Evolutionary conservation across 2,797 vertebrate species (phyloP).

Genomic region (Limnodromus scolopaceus): DNA sequence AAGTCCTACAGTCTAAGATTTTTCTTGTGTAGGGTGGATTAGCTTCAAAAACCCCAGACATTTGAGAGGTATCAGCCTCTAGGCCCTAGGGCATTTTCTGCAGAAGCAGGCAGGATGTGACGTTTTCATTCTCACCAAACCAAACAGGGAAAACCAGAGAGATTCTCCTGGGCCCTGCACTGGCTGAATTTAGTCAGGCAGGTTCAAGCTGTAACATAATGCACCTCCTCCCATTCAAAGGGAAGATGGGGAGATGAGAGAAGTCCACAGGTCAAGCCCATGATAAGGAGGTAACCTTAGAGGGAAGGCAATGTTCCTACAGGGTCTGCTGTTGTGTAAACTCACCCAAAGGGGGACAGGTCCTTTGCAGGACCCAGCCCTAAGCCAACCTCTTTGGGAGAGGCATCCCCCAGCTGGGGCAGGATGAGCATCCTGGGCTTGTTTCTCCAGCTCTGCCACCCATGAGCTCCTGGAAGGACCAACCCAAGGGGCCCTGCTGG

Average conservation of each 20-base stretch:
- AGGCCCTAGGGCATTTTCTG: not conserved
- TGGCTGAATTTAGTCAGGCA: not conserved
- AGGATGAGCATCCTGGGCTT: not conserved
- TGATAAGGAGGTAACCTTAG: not conserved
- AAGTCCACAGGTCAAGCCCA: not conserved
- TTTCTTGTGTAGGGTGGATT: not conserved
- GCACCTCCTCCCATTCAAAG: not conserved
- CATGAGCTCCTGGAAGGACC: not conserved
- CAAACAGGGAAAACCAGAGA: not conserved
- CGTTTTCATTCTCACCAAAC: not conserved
- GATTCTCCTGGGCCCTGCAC: not conserved
- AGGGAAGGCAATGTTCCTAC: not conserved
- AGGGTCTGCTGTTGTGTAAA: not conserved
- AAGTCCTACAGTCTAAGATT: not conserved
- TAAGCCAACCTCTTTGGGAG: not conserved
- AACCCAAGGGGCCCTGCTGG: not conserved
- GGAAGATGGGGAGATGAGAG: not conserved
- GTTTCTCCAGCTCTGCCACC: not conserved
- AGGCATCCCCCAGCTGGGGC: fast-evolving
- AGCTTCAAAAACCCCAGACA: not conserved
- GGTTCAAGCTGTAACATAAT: not conserved
- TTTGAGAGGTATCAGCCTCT: not conserved
- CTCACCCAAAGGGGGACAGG: fast-evolving
- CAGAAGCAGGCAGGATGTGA: not conserved
- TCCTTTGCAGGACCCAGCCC: not conserved